phyloP scores from a whole-genome alignment of 2,113 vertebrate genomes.

The Amphiprion ocellaris region DNA sequence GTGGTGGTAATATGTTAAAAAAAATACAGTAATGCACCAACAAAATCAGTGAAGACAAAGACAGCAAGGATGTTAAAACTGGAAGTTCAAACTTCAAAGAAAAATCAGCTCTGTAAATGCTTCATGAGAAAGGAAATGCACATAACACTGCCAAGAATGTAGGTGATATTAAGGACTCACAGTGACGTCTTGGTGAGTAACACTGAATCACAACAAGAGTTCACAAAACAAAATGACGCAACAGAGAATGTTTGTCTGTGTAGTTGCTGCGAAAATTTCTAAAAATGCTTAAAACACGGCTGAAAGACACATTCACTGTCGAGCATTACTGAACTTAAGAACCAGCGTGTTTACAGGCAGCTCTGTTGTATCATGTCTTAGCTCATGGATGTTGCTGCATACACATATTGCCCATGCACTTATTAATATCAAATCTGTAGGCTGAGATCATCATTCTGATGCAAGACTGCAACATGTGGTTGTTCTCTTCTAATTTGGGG shows the following conservation, averaged over 20 bases:
- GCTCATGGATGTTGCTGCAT: background rate
- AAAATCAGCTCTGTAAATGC: no score
- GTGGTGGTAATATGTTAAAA: no score
- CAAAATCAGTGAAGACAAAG: no score
- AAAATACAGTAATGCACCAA: no score
- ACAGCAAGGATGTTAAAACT: no score
- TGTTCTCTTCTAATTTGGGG: background rate
- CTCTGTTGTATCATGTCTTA: background rate
- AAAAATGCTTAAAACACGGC: background rate
- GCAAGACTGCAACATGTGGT: constrained; percentile 4
- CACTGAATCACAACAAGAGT: background rate
- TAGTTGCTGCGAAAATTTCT: background rate
- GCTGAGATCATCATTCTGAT: constrained; percentile 5
- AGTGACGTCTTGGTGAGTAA: background rate
- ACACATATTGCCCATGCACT: background rate
- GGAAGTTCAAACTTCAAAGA: no score
- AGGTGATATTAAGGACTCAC: no score
- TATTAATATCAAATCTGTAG: background rate
- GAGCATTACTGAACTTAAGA: background rate
- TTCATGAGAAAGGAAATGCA: no score
- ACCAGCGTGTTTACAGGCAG: background rate
- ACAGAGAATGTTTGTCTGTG: background rate
- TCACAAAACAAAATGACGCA: background rate
- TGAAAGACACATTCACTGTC: background rate
- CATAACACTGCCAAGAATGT: no score